Evolutionary conservation across 2,888 invertebrate genomes (phyloP).

Genomic region (Graphium colonna): DNA sequence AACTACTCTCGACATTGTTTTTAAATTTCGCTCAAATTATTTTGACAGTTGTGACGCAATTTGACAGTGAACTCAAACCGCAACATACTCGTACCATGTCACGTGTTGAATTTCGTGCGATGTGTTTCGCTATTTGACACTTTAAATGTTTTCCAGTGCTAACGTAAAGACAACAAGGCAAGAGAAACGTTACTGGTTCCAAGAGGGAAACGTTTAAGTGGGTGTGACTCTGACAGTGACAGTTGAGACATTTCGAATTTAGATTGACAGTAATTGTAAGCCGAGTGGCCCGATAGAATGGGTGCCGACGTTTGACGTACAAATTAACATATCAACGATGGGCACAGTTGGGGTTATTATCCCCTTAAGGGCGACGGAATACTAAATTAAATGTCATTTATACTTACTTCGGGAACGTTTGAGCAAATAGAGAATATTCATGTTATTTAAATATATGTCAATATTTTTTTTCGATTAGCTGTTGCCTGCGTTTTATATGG

Average conservation of each 20-base stretch:
- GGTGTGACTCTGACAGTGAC: conserved; percentile 5
- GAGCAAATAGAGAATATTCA: no score
- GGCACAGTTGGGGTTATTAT: conserved; percentile 5
- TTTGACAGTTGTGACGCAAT: no score
- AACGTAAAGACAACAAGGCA: background rate
- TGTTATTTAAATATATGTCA: no score
- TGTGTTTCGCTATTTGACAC: no score
- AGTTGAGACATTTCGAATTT: conserved; percentile 16
- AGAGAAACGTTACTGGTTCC: conserved; percentile 1
- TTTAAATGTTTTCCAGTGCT: no score
- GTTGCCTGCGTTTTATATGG: no score
- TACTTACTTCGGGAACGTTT: background rate
- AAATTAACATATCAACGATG: conserved; percentile 21
- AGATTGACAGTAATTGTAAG: conserved; percentile 25
- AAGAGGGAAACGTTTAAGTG: conserved; percentile 6
- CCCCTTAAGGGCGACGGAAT: conserved; percentile 1
- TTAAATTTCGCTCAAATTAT: no score
- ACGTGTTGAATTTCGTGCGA: no score
- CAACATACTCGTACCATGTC: no score
- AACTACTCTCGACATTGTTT: no score
- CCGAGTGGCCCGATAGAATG: conserved; percentile 17
- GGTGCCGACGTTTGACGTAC: conserved; percentile 19
- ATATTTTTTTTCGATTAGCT: background rate
- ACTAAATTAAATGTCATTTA: background rate
- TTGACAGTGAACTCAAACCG: no score